A percentile compares a stretch with the other conserved stretches of the same genome.
Evolutionary conservation across 2,113 vertebrate species (phyloP).

Genomic region (Hystrix brachyura): DNA sequence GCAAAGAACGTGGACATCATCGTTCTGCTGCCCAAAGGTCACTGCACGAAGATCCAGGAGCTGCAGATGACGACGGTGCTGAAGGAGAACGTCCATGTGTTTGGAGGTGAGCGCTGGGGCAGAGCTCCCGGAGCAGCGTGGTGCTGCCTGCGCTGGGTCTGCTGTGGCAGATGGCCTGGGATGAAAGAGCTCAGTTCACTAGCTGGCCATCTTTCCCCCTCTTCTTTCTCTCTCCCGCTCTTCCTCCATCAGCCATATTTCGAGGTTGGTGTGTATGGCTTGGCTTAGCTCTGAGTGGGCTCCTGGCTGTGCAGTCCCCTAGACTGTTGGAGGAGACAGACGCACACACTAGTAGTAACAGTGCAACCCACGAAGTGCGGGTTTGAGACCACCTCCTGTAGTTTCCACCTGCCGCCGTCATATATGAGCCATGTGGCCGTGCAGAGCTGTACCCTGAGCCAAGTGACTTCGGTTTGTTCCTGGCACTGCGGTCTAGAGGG

Average conservation of each 20-base stretch:
- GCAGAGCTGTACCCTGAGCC: background rate
- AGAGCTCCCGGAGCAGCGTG: accelerated
- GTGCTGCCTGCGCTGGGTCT: background rate
- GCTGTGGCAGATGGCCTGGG: background rate
- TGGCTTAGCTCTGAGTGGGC: background rate
- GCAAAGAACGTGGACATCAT: constrained; percentile 92
- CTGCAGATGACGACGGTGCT: constrained; percentile 95
- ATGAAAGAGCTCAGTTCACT: background rate
- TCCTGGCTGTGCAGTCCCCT: background rate
- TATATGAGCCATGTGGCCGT: background rate
- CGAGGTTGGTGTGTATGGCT: background rate
- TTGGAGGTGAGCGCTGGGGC: constrained; percentile 88
- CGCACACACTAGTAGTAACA: background rate
- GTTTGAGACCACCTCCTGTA: background rate
- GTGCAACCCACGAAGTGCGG: background rate
- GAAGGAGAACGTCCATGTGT: constrained; percentile 95
- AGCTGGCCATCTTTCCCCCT: background rate
- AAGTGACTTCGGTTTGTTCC: background rate
- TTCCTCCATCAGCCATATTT: background rate
- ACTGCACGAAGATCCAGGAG: constrained; percentile 93
- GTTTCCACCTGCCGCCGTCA: background rate
- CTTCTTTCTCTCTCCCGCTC: background rate
- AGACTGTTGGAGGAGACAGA: background rate
- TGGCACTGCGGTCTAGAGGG: background rate
- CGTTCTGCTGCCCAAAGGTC: constrained; percentile 92